Percentiles rank a stretch among this genome's conserved stretches.
Conservation (phyloP, 1,140 invertebrate genomes). For the Hormaphis cornu region DNA sequence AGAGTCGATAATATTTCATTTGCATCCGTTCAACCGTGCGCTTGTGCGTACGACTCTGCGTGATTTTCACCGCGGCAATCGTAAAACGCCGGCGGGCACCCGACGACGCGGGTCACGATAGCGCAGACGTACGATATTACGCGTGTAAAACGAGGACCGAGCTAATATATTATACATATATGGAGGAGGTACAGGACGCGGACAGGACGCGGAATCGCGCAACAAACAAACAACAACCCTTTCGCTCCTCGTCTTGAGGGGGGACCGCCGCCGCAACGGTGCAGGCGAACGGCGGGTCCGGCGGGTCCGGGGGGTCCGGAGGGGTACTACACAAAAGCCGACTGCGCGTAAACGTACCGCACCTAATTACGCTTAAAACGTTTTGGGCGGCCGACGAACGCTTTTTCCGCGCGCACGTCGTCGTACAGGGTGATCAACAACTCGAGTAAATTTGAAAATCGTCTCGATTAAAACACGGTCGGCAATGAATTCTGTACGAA, state of each 20-base stretch:
- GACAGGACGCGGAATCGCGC: no score
- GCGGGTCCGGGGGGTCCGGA: not conserved
- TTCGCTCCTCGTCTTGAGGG: not conserved
- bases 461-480: no score
- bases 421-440: no score
- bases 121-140: no score
- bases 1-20: conserved; percentile 15
- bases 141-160: no score
- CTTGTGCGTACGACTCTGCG: not conserved
- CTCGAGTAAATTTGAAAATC: no score
- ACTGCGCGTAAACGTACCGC: not conserved
- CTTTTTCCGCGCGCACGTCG: not conserved
- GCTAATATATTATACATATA: no score
- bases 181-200: no score
- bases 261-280: not conserved
- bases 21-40: conserved; percentile 12
- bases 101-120: no score
- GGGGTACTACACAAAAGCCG: not conserved
- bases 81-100: conserved; percentile 14
- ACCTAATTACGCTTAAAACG: not conserved
- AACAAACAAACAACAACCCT: no score
- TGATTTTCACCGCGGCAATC: conserved; percentile 12
- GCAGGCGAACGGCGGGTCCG: not conserved
- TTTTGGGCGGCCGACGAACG: not conserved
- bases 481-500: no score